Percentiles rank a stretch among this genome's conserved stretches.
phyloP scores from a whole-genome alignment of 2,888 invertebrate genomes.

The Heliothis peltigera region DNA sequence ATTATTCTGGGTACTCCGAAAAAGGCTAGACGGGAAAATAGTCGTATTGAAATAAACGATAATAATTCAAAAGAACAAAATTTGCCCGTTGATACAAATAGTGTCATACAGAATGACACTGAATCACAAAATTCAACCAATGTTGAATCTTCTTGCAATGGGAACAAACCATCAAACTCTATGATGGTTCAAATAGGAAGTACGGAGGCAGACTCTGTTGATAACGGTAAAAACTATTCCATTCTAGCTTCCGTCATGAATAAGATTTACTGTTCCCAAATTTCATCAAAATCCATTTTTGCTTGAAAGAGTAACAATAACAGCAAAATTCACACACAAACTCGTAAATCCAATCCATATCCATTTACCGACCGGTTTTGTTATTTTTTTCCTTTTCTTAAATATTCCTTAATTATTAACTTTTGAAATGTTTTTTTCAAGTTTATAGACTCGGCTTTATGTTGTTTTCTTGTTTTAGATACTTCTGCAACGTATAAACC shows the following conservation, averaged over 20 bases:
- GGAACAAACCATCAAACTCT: conserved; percentile 63
- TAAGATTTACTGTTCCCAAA: no score
- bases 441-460: no score
- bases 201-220: conserved; percentile 61
- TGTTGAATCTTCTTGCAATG: conserved; percentile 18
- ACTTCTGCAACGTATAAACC: conserved; percentile 74
- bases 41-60: background rate
- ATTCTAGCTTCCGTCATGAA: no score
- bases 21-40: conserved; percentile 42
- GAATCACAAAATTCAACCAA: conserved; percentile 24
- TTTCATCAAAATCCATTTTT: no score
- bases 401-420: no score
- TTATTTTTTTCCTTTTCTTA: no score
- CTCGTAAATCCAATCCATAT: no score
- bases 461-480: conserved; percentile 69
- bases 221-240: conserved; percentile 56
- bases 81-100: conserved; percentile 9
- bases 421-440: no score
- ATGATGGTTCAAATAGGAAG: conserved; percentile 74
- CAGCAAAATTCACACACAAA: no score
- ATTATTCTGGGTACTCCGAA: conserved; percentile 70
- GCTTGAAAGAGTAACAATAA: no score
- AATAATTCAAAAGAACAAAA: conserved; percentile 9
- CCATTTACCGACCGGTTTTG: no score
- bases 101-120: conserved; percentile 1